Base-by-base conservation (phyloP, 2,888 invertebrate species). In the Chouioia cunea region DNA sequence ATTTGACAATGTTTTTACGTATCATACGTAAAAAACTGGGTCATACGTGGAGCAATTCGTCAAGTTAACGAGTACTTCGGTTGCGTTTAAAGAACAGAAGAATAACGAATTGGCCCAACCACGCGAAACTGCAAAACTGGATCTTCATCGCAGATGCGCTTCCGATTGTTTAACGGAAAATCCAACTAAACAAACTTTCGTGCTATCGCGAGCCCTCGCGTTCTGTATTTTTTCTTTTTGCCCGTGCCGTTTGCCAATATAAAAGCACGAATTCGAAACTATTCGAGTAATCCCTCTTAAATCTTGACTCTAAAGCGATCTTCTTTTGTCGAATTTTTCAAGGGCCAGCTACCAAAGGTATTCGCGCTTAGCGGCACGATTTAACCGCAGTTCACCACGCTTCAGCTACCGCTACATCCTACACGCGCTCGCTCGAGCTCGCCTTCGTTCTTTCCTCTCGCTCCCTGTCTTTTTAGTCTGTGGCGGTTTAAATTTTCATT, bases 201-300 rank as follows among this genome's bases (percentile, higher is more conserved):
- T 53, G 22, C 57, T 44, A 23, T 56, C 64, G 23, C 23, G 46
- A 14, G 22, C n/a, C 8, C 18, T 58, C 46, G 23, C 36, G n/a
- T 57, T n/a, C 8, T 48, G 16, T 16, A 47, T 16, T 48, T 27
- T 14, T 23, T 15, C 54, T 16, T n/a, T 36, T 22, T 53, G 36
- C 56, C 16, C 14, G n/a, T 15, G 12, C 56, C 22, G 4, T 14
- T 36, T 18, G 18, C 36, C 48, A 23, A 47, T 57, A 23, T 44
- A 63, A 68, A 68, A 68, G 62, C 57, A 50, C 57, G 27, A 69
- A 63, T 63, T 69, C 18, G 56, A 69, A 69, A 57, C 63, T 46
- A 69, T 63, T 63, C 57, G 36, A 58, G 22, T 16, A 53, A 59
- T 36, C 22, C 53, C 14, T 14, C 63, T 16, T 44, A 43, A 44